These are phyloP conservation scores for Cloeon dipterum DNA, from an alignment of 2,888 invertebrate genomes.

Conservation along the genomic window DNA sequence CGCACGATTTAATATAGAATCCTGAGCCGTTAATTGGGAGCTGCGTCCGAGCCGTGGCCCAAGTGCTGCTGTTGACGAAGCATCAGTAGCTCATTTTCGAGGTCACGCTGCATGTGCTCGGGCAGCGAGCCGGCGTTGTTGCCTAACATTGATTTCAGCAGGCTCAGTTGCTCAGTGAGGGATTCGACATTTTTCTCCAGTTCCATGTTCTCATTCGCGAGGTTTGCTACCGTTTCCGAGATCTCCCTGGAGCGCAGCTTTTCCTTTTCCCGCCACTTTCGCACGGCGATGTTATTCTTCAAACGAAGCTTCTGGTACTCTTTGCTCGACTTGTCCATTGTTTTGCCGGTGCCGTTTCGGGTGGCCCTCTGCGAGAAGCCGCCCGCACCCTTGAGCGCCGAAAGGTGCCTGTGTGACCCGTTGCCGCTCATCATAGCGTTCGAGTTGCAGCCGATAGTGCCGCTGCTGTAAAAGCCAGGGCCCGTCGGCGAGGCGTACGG, in stretches of 20 bases:
- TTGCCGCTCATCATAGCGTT: conserved; percentile 16
- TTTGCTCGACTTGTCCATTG: conserved; percentile 78
- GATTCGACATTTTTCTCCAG: conserved; percentile 78
- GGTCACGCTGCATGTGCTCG: conserved; percentile 40
- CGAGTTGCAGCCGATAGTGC: not conserved
- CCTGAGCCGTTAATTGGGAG: no score
- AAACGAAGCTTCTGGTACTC: conserved; percentile 82
- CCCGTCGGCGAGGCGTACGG: conserved; percentile 12
- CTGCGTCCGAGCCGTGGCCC: conserved; percentile 8
- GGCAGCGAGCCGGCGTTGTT: conserved; percentile 42
- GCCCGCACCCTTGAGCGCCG: not conserved
- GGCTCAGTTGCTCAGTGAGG: conserved; percentile 73
- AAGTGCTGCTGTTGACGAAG: conserved; percentile 27
- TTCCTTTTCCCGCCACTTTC: conserved; percentile 91
- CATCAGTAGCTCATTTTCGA: conserved; percentile 39
- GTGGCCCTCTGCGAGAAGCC: conserved; percentile 10
- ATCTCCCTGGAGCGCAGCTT: conserved; percentile 84
- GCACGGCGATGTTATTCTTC: conserved; percentile 87
- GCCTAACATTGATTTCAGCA: conserved; percentile 49
- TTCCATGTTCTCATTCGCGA: conserved; percentile 78
- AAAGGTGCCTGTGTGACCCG: conserved; percentile 7
- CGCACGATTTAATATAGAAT: no score
- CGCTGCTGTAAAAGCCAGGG: conserved; percentile 7
- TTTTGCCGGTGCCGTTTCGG: conserved; percentile 24
- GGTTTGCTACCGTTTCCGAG: conserved; percentile 74